A percentile compares a stretch with the other conserved stretches of the same genome.
phyloP scores from a whole-genome alignment of 2,888 invertebrate species.

The Dasysyrphus albostriatus region DNA sequence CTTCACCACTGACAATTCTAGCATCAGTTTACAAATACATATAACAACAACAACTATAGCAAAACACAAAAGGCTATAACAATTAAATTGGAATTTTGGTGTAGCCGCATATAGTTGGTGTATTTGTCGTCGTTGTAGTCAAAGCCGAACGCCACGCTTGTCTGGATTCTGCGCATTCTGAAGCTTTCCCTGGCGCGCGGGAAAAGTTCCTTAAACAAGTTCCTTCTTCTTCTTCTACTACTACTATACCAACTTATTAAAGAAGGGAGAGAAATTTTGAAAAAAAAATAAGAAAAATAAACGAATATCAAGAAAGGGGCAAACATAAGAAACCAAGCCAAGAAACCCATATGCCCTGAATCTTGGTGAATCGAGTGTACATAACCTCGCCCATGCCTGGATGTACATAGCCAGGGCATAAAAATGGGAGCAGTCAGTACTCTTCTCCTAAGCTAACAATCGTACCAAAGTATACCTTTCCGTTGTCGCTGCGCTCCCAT shows the following conservation, averaged over 20 bases:
- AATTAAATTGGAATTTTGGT: constrained; percentile 73
- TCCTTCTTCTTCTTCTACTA: constrained; percentile 28
- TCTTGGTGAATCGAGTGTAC: constrained; percentile 64
- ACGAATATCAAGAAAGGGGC: constrained; percentile 1
- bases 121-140: not conserved
- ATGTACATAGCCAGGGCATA: constrained; percentile 52
- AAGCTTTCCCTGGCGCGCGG: constrained; percentile 57
- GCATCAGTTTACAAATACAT: constrained; percentile 30
- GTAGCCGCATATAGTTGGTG: constrained; percentile 7
- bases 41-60: constrained; percentile 32
- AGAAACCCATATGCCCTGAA: constrained; percentile 75
- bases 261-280: not conserved
- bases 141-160: constrained; percentile 30
- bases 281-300: constrained; percentile 3
- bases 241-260: constrained; percentile 28
- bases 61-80: constrained; percentile 68
- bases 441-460: constrained; percentile 48
- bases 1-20: constrained; percentile 24
- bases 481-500: constrained; percentile 60
- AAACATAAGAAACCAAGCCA: constrained; percentile 66
- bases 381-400: constrained; percentile 75
- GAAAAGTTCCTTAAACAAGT: constrained; percentile 51
- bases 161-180: constrained; percentile 63
- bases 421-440: constrained; percentile 56
- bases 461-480: constrained; percentile 3